Evolutionary conservation across 2,888 invertebrate species (phyloP), one percentile per base, ranked within the genome.

Genomic region (Ochropacha duplaris): DNA sequence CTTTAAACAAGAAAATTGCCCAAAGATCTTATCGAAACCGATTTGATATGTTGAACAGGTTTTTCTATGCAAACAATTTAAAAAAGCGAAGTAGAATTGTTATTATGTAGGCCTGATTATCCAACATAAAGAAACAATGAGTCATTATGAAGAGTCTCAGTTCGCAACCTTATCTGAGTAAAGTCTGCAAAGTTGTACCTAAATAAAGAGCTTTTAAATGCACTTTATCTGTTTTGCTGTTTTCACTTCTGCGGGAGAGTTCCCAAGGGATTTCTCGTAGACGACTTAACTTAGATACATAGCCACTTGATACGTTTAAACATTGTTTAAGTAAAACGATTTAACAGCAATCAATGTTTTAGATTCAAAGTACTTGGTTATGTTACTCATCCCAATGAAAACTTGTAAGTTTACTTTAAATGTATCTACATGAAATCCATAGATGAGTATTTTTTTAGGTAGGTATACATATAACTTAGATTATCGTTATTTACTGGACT

Each of bases 171-270:
- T 44, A 44, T 51, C 50, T 26, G 26, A 14, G 9, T 16, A 51
- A 52, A 52, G 52, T 52, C 44, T 52, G 19, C 31, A 22, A 52
- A 51, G 28, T 26, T 52, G 19, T 52, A 34, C 34, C 31, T 16
- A 31, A 52, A 52, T 16, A 31, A 52, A 52, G 22, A 19, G 31
- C 52, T 52, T 52, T 52, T 31, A 19, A 52, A 52, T 31, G 31
- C 52, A 31, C 31, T 31, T 52, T 52, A 52, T 16, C 52, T 44
- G 44, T 44, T 44, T 44, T 44, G 44, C 44, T 44, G 44, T 44
- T 44, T 44, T 19, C 44, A 44, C 44, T 44, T 44, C 44, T 44
- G 44, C 44, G 16, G 44, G 44, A 19, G 44, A 44, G 44, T 44
- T 44, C 44, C 44, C 44, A 44, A 44, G n/a, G 19, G 44, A n/a